A percentile compares a stretch with the other conserved stretches of the same genome.
Conservation (phyloP, 2,113 vertebrate species). For the Phylloscopus whistleri region DNA sequence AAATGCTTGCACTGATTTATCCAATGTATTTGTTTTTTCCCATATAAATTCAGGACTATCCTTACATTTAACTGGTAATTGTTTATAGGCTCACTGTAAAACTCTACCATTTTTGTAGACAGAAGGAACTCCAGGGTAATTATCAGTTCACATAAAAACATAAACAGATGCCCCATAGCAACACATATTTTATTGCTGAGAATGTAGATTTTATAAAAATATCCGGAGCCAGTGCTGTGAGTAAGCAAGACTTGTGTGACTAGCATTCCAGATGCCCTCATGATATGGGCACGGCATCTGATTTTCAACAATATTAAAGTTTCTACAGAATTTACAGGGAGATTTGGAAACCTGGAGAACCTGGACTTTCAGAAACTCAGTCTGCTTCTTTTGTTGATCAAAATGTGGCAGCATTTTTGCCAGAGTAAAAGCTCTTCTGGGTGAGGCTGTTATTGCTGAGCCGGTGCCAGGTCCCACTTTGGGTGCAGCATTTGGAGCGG, state of each 20-base stretch:
- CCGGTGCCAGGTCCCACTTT: not conserved
- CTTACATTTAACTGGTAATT: not conserved
- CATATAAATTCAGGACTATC: not conserved
- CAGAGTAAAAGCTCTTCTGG: not conserved
- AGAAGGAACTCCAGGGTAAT: constrained; percentile 39
- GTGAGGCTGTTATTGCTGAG: not conserved
- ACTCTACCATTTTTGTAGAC: not conserved
- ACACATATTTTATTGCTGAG: constrained; percentile 50
- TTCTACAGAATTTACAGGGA: not conserved
- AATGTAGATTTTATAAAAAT: constrained; percentile 54
- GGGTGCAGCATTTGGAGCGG: not conserved
- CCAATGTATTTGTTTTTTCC: not conserved
- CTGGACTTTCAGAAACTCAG: not conserved
- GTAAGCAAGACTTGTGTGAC: constrained; percentile 18
- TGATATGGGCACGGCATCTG: not conserved
- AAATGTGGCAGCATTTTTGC: not conserved
- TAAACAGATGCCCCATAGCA: constrained; percentile 61
- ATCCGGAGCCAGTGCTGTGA: not conserved
- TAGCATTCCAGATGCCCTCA: constrained; percentile 41
- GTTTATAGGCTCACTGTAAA: not conserved
- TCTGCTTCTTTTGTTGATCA: not conserved
- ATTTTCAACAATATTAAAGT: not conserved
- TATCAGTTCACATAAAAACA: constrained; percentile 48
- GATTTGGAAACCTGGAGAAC: not conserved
- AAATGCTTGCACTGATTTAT: not conserved